Evolutionary conservation across 2,797 vertebrate genomes (phyloP), one percentile per base, ranked within the genome.

Genomic region (Chaetophractus vellerosus): DNA sequence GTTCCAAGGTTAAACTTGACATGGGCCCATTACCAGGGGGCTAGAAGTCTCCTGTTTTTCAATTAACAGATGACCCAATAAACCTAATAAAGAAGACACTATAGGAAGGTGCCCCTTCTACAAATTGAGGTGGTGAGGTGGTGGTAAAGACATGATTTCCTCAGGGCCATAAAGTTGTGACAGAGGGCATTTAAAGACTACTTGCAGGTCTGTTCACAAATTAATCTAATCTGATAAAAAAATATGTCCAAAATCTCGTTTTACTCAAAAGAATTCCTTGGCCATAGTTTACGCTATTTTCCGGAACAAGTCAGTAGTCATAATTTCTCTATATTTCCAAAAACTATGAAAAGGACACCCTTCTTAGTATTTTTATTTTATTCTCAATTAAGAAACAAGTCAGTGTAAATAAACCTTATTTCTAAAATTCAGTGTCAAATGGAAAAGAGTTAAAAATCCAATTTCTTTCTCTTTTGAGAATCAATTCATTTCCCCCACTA

Each of bases 401-500:
- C 76, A 72, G 45, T 33, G 28, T 33, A 72, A 88, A 85, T 33
- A 72, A 45, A 50, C 19, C 79, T 92, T 59, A 36, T 68, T 93
- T 79, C 76, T 92, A 69, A 68, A 74, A 89, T 12, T 96, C 69
- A 26, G 4, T 41, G 3, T 88, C 52, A 45, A 68, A 9, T 12
- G 63, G 16, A 5, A 89, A 91, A 83, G 33, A 71, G 15, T 61
- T 82, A 83, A 79, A 88, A 68, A 24, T 8, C 63, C 38, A 64
- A 81, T 21, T 64, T 79, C 23, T 63, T 15, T 89, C 38, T 82
- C 45, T 94, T 96, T 84, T 50, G n/a, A 88, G 74, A 69, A 55
- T 2, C 4, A 1, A 48, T 45, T 75, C 19, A 63, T 61, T 88
- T 83, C 14, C 18, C 45, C 69, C n/a, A 36, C 21, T 11, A 61